These are phyloP conservation scores for Drosophila atroscutellata DNA, from an alignment of 2,888 invertebrate species.

Conservation along the genomic window DNA sequence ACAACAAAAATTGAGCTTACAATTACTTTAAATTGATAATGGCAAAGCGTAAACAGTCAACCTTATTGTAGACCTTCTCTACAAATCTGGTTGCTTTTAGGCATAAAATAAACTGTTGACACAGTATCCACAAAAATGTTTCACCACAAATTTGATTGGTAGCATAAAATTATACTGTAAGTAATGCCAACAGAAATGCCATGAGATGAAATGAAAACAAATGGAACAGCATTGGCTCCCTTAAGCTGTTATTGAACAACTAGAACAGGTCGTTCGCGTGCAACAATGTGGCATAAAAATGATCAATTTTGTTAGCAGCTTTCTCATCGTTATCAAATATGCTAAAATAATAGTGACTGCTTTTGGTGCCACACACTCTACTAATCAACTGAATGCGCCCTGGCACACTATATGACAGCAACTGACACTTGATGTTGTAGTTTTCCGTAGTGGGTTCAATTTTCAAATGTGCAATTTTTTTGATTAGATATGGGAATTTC, in stretches of 20 bases:
- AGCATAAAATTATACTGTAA: neutral
- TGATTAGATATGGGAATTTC: slow-evolving; percentile 48
- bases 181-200: neutral
- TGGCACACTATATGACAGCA: neutral
- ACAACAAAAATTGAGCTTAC: neutral
- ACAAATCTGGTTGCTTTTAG: neutral
- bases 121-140: neutral
- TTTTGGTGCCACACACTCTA: neutral
- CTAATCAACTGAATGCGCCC: neutral
- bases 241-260: neutral
- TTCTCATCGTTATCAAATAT: neutral
- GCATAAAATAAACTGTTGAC: neutral
- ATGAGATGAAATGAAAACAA: neutral
- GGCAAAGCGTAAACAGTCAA: neutral
- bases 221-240: neutral
- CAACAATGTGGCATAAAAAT: neutral
- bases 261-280: neutral
- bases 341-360: neutral
- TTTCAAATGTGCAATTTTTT: slow-evolving; percentile 28
- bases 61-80: neutral
- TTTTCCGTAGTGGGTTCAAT: neutral
- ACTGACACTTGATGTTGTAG: neutral
- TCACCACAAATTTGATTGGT: neutral
- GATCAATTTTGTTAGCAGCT: neutral
- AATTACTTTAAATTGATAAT: neutral